Evolutionary conservation across 1,140 invertebrate species (phyloP), one percentile per base, ranked within the genome.

Genomic region (Tetragonula clypearis): DNA sequence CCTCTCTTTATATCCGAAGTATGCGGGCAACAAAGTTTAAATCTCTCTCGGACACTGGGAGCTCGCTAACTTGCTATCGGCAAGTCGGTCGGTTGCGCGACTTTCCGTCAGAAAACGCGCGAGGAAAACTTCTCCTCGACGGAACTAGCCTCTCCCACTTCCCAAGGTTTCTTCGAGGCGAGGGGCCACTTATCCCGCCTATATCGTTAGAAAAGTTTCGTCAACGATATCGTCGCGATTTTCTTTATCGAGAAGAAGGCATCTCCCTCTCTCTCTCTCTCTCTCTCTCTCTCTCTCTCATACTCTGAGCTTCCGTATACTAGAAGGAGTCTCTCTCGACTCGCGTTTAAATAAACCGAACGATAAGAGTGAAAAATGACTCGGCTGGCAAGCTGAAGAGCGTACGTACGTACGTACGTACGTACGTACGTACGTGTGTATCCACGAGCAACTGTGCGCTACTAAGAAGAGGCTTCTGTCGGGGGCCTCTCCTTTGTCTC

Each of bases 41-140:
- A 93, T 92, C 91, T 87, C 91, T 87, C 85, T 85, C 68, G 84
- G 91, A 92, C 88, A 82, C 87, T 30, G 30, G 78, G 86, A 79
- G 82, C 8, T 49, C 85, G 91, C 82, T 79, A 93, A 94, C 88
- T 93, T 91, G 77, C 79, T 94, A 93, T 94, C 92, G 84, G 89
- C 53, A 49, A 49, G 41, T 72, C 74, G 79, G 89, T 88, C 86
- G 85, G 82, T 56, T 84, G 84, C 87, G 73, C 85, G 87, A 80
- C n/a, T 87, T 88, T 88, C 90, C 86, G 90, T 92, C 91, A 26
- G 90, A 91, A 75, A 91, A 91, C 86, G 86, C 85, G 91, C 86
- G 90, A 49, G 75, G 78, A 87, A 92, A 92, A 84, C 92, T 92
- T 90, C n/a, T 75, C 83, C 86, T 83, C 17, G 53, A 77, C 41